Percentiles rank a stretch among this genome's conserved stretches.
phyloP scores from a whole-genome alignment of 92 coral and sea anemone genomes.

The Palythoa grandiflora region DNA sequence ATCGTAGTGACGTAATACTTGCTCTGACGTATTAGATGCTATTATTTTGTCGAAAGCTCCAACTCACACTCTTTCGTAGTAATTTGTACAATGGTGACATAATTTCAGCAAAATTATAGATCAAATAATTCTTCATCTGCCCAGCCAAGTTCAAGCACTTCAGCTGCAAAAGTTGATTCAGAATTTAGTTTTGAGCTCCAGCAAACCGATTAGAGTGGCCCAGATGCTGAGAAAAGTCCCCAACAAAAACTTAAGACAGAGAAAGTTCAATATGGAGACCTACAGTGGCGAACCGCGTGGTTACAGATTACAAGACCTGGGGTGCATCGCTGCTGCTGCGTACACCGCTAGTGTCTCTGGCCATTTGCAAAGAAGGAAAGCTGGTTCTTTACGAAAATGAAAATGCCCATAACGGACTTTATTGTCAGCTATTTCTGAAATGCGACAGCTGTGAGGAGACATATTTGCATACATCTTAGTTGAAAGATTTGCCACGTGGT shows the following conservation, averaged over 20 bases:
- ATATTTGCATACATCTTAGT: slow-evolving; percentile 27
- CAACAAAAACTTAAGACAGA: background rate
- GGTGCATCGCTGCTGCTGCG: slow-evolving; percentile 17
- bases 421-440: slow-evolving; percentile 24
- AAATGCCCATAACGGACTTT: slow-evolving; percentile 18
- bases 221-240: background rate
- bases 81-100: no score
- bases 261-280: slow-evolving; percentile 13
- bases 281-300: slow-evolving; percentile 26
- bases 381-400: slow-evolving; percentile 15
- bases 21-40: no score
- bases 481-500: slow-evolving; percentile 27
- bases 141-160: no score
- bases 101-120: no score
- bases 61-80: no score
- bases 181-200: background rate
- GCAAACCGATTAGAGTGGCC: slow-evolving; percentile 9
- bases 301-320: slow-evolving; percentile 43
- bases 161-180: no score
- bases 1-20: no score
- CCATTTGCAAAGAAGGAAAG: slow-evolving; percentile 19
- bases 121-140: no score
- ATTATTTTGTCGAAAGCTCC: no score
- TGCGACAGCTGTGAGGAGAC: slow-evolving; percentile 25
- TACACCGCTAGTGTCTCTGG: background rate